Conservation (phyloP, 2,797 vertebrate genomes). For the Lates japonicus region DNA sequence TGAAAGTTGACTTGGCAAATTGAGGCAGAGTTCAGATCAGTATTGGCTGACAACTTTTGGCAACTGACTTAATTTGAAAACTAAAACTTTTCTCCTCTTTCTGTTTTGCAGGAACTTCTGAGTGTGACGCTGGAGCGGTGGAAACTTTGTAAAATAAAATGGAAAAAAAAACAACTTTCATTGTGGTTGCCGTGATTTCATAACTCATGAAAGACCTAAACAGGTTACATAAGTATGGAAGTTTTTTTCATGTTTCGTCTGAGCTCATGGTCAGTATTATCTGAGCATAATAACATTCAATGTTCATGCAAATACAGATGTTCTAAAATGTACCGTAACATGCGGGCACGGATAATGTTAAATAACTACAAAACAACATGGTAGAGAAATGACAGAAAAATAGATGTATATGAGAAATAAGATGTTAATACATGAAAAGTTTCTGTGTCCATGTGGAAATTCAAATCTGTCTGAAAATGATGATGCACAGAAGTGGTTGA, state of each 20-base stretch:
- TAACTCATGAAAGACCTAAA: not conserved
- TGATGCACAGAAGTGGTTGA: not conserved
- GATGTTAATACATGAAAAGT: not conserved
- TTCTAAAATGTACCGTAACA: too few species aligned
- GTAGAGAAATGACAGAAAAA: too few species aligned
- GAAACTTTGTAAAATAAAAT: slow-evolving; percentile 84
- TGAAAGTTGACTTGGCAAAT: too few species aligned
- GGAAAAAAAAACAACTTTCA: not conserved
- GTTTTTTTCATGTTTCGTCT: too few species aligned
- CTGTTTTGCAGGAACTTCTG: slow-evolving; percentile 80
- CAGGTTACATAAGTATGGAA: not conserved
- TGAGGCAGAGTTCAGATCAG: not conserved
- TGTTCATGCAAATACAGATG: too few species aligned
- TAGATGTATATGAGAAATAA: too few species aligned
- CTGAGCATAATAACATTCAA: too few species aligned
- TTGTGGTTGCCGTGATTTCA: not conserved
- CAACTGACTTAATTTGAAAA: not conserved
- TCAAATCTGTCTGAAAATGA: not conserved
- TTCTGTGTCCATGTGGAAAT: not conserved
- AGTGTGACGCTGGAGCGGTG: slow-evolving; percentile 42
- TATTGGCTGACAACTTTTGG: too few species aligned
- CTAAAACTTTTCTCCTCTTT: not conserved
- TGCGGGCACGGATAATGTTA: too few species aligned
- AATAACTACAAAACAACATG: too few species aligned
- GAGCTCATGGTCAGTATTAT: too few species aligned